These are phyloP conservation scores for Thalassoma bifasciatum DNA, from an alignment of 2,113 vertebrate genomes.

Conservation along the genomic window DNA sequence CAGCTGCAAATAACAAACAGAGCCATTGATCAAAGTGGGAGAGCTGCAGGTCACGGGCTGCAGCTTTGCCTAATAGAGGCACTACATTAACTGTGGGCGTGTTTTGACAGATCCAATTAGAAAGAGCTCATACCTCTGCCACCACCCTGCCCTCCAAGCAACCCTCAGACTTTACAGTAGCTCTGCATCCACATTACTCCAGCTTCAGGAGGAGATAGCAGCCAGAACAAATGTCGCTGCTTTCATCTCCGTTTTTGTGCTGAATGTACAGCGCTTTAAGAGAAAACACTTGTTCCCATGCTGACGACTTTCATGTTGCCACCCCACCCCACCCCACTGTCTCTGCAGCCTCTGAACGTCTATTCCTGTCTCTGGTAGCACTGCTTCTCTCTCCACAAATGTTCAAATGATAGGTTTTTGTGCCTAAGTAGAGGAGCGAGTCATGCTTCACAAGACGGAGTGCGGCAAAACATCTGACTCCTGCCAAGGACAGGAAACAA, in stretches of 20 bases:
- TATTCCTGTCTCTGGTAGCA: slow-evolving; percentile 68
- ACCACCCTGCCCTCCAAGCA: slow-evolving; percentile 38
- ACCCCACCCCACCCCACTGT: slow-evolving; percentile 62
- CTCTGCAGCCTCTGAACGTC: slow-evolving; percentile 63
- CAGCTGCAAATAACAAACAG: slow-evolving; percentile 27
- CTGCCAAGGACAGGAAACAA: slow-evolving; percentile 64
- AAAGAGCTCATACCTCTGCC: slow-evolving; percentile 49
- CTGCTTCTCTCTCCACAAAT: slow-evolving; percentile 67
- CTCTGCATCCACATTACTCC: neutral
- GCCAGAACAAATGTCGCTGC: neutral
- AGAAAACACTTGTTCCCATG: slow-evolving; percentile 25
- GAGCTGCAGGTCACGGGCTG: slow-evolving; percentile 57
- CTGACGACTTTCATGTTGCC: slow-evolving; percentile 44
- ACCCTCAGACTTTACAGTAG: slow-evolving; percentile 20
- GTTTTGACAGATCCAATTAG: slow-evolving; percentile 79
- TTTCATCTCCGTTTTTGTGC: neutral
- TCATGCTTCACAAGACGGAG: slow-evolving; percentile 66
- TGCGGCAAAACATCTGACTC: slow-evolving; percentile 68
- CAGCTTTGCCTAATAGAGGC: slow-evolving; percentile 70
- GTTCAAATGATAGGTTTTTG: slow-evolving; percentile 77
- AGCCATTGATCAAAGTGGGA: slow-evolving; percentile 57
- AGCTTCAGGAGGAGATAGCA: neutral
- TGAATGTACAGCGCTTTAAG: neutral
- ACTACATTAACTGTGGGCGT: slow-evolving; percentile 67
- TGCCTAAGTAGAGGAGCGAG: slow-evolving; percentile 59